Conservation (phyloP, 2,888 invertebrate species). For the Ennomos erosarius region DNA sequence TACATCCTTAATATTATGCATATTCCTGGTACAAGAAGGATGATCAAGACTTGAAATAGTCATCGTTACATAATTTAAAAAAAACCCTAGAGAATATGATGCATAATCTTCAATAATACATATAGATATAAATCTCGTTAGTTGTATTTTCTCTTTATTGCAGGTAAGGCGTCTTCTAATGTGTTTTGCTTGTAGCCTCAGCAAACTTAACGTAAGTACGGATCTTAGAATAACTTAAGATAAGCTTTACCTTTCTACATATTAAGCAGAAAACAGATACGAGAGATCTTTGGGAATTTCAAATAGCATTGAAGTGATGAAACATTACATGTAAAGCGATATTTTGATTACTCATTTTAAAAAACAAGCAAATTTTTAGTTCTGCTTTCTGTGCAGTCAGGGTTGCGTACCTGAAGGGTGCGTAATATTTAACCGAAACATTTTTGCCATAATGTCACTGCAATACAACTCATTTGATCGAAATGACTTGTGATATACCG, state of each 20-base stretch:
- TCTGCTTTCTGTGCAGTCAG: too few species aligned
- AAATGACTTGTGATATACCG: too few species aligned
- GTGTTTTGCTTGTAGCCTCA: slow-evolving; percentile 1
- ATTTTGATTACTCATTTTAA: not conserved
- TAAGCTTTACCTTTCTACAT: too few species aligned
- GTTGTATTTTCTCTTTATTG: slow-evolving; percentile 32
- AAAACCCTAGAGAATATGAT: not conserved
- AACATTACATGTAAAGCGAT: slow-evolving; percentile 1
- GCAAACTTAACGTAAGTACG: slow-evolving; percentile 12
- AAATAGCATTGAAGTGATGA: not conserved
- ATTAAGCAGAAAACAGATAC: not conserved
- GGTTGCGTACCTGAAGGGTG: too few species aligned
- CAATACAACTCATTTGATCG: too few species aligned
- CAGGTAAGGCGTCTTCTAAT: slow-evolving; percentile 43
- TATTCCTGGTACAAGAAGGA: not conserved
- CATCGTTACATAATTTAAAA: not conserved
- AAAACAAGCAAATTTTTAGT: too few species aligned
- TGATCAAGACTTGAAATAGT: slow-evolving; percentile 1
- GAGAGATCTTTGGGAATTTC: not conserved
- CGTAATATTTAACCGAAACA: too few species aligned
- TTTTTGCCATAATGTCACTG: too few species aligned
- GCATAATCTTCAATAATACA: not conserved
- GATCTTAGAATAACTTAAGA: not conserved
- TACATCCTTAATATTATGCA: not conserved
- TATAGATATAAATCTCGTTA: slow-evolving; percentile 13